Conservation (phyloP, 2,113 vertebrate species). For the Hucho hucho region DNA sequence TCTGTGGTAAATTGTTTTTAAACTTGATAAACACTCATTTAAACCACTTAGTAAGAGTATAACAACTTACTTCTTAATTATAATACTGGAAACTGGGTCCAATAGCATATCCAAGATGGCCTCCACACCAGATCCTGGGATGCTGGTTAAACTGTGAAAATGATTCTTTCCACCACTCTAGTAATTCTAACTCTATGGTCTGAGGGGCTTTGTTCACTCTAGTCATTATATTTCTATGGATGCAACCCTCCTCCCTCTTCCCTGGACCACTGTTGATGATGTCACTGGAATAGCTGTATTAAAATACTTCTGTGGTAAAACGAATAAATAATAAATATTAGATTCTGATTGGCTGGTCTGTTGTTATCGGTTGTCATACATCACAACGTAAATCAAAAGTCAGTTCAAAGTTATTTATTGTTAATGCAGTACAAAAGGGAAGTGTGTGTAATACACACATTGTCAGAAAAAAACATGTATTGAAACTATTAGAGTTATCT, state of each 20-base stretch:
- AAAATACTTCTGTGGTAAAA: slow-evolving; percentile 63
- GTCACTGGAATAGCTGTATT: slow-evolving; percentile 65
- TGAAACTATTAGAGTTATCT: neutral
- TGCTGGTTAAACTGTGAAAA: slow-evolving; percentile 65
- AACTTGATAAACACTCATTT: too few species aligned
- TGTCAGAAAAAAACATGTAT: slow-evolving; percentile 2
- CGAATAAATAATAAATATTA: slow-evolving; percentile 60
- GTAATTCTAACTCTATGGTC: slow-evolving; percentile 29
- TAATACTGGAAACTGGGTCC: slow-evolving; percentile 56
- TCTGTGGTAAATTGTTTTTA: too few species aligned
- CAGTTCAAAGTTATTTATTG: neutral
- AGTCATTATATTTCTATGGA: slow-evolving; percentile 42
- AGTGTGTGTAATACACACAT: neutral
- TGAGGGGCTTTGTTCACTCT: slow-evolving; percentile 3
- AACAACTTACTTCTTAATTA: slow-evolving; percentile 11
- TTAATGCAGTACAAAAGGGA: neutral
- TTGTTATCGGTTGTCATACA: neutral
- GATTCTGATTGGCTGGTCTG: too few species aligned
- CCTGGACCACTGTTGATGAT: slow-evolving; percentile 68
- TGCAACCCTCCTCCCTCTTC: slow-evolving; percentile 43
- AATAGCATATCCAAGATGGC: slow-evolving; percentile 52
- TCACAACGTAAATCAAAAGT: neutral
- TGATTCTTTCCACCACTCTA: slow-evolving; percentile 28
- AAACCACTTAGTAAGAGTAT: too few species aligned
- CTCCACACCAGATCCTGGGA: slow-evolving; percentile 30